Evolutionary conservation across 2,888 invertebrate genomes (phyloP).

Genomic region (Thereva unica): DNA sequence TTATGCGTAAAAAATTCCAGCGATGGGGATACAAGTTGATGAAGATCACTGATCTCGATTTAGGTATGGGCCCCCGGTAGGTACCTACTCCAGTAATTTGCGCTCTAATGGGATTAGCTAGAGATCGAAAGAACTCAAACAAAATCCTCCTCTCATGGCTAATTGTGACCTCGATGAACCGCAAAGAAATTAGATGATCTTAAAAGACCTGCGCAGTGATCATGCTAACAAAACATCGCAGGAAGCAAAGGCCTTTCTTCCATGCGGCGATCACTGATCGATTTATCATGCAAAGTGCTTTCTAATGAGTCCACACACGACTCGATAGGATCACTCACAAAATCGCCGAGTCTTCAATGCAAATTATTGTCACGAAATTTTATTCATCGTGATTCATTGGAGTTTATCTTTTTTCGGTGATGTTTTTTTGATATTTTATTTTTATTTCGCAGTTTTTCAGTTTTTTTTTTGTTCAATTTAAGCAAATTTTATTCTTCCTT

Average conservation of each 20-base stretch:
- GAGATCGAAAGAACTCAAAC: constrained; percentile 1
- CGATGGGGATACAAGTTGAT: constrained; percentile 4
- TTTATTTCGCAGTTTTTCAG: too few relatives aligned
- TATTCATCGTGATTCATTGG: too few relatives aligned
- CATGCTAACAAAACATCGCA: not conserved
- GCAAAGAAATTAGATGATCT: constrained; percentile 6
- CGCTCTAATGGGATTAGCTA: constrained; percentile 24
- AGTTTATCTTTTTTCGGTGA: too few relatives aligned
- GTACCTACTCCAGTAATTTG: constrained; percentile 13
- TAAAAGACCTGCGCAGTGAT: constrained; percentile 6
- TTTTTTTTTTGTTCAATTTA: too few relatives aligned
- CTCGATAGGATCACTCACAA: too few relatives aligned
- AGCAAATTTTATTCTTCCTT: too few relatives aligned
- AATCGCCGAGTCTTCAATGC: too few relatives aligned
- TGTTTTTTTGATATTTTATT: too few relatives aligned
- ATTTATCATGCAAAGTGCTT: not conserved
- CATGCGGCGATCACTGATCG: not conserved
- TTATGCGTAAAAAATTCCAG: constrained; percentile 27
- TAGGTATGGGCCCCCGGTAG: constrained; percentile 10
- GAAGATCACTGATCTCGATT: constrained; percentile 14
- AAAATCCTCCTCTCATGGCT: too few relatives aligned
- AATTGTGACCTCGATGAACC: not conserved
- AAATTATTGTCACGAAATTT: too few relatives aligned
- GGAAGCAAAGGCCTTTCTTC: not conserved
- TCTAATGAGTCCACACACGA: too few relatives aligned